A percentile compares a stretch with the other conserved stretches of the same genome.
These are phyloP conservation scores for Caracal caracal DNA, from an alignment of 2,113 vertebrate species.

Conservation along the genomic window DNA sequence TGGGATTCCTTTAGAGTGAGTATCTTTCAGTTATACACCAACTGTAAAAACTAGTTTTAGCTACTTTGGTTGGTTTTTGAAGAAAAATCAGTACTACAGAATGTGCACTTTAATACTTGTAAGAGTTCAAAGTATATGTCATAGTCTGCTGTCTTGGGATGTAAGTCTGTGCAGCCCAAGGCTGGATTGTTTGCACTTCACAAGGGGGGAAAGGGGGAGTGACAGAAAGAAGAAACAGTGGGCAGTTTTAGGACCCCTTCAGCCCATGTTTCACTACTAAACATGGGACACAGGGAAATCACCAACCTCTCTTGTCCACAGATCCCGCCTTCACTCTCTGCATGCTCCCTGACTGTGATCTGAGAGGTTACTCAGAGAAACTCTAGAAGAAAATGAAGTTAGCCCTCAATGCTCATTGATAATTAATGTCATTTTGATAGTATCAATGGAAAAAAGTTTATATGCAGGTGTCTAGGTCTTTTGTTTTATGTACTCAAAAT, in stretches of 20 bases:
- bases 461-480: background rate
- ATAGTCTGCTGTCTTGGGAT: background rate
- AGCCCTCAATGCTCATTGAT: background rate
- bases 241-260: background rate
- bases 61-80: background rate
- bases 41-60: background rate
- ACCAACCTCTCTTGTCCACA: background rate
- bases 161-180: background rate
- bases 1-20: background rate
- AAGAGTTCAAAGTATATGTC: background rate
- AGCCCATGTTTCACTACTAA: background rate
- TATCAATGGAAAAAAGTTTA: background rate
- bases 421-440: background rate
- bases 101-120: background rate
- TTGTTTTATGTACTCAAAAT: background rate
- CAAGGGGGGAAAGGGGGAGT: fast-evolving
- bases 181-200: background rate
- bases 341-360: background rate
- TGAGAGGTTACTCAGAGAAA: background rate
- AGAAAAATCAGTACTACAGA: background rate
- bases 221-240: no score
- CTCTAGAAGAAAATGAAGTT: background rate
- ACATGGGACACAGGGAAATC: background rate
- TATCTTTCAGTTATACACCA: background rate
- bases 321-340: no score